Evolutionary conservation across 2,888 invertebrate genomes (phyloP).

Genomic region (Folsomia candida): DNA sequence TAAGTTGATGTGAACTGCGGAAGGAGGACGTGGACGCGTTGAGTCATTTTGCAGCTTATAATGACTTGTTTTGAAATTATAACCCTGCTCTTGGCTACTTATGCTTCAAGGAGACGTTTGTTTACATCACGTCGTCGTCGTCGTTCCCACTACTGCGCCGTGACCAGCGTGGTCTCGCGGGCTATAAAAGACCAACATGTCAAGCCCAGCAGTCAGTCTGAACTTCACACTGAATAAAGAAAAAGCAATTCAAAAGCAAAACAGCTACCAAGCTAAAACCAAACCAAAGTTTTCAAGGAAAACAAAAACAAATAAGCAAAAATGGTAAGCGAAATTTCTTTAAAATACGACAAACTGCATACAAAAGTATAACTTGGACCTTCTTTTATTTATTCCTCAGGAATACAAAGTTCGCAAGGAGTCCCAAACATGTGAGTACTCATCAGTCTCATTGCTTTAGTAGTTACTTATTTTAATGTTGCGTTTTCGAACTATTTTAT

Average conservation of each 20-base stretch:
- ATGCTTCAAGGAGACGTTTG: no score
- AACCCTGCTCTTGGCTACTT: background rate
- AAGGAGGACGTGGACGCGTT: no score
- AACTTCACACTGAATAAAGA: no score
- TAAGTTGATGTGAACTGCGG: no score
- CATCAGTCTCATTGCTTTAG: background rate
- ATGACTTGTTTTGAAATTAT: background rate
- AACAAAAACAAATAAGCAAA: background rate
- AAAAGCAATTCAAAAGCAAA: background rate
- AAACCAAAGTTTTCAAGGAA: background rate
- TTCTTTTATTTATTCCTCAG: conserved; percentile 6
- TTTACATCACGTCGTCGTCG: background rate
- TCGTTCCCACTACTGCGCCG: background rate
- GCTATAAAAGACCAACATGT: background rate
- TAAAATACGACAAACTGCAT: background rate
- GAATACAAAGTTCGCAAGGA: conserved; percentile 42
- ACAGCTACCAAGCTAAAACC: background rate
- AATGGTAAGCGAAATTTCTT: background rate
- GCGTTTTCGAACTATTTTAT: background rate
- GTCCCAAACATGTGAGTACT: conserved; percentile 36
- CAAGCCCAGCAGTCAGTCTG: background rate
- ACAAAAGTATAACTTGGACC: background rate
- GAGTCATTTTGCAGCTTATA: no score
- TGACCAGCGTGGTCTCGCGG: background rate
- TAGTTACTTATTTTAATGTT: background rate